Conservation (phyloP, 2,888 invertebrate species). For the Temnothorax rugatulus region DNA sequence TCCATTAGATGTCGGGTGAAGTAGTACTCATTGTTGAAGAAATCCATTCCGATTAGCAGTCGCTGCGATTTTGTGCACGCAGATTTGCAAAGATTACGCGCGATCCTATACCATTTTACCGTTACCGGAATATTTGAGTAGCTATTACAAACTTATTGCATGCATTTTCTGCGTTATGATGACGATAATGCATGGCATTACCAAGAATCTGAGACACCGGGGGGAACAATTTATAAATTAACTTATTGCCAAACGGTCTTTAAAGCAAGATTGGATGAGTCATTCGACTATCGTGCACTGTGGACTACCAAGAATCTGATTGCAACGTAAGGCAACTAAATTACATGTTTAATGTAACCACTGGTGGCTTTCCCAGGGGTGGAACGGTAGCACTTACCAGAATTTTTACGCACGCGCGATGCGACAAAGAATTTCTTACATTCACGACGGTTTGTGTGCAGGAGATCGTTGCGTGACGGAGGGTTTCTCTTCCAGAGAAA, state of each 20-base stretch:
- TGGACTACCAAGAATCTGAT: neutral
- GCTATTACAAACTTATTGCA: constrained; percentile 25
- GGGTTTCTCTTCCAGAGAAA: neutral
- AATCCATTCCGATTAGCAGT: constrained; percentile 26
- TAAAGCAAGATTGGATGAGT: neutral
- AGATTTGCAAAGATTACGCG: constrained; percentile 29
- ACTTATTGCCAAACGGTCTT: constrained; percentile 9
- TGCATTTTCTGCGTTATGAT: constrained; percentile 23
- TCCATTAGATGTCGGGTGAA: constrained; percentile 31
- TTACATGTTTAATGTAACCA: constrained; percentile 23
- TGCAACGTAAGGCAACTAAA: constrained; percentile 25
- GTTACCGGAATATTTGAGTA: constrained; percentile 24
- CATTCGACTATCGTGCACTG: neutral
- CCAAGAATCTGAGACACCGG: neutral
- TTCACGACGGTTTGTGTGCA: neutral
- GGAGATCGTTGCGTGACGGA: constrained; percentile 2
- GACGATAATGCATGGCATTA: constrained; percentile 25
- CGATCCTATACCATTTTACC: neutral
- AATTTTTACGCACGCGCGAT: constrained; percentile 19
- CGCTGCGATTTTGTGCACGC: constrained; percentile 12
- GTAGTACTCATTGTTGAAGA: constrained; percentile 39
- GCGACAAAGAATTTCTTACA: neutral
- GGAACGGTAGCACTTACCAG: neutral
- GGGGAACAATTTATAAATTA: constrained; percentile 33
- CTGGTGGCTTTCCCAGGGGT: neutral